phyloP scores from a whole-genome alignment of 1,140 invertebrate species.

The Zaprionus camerounensis region DNA sequence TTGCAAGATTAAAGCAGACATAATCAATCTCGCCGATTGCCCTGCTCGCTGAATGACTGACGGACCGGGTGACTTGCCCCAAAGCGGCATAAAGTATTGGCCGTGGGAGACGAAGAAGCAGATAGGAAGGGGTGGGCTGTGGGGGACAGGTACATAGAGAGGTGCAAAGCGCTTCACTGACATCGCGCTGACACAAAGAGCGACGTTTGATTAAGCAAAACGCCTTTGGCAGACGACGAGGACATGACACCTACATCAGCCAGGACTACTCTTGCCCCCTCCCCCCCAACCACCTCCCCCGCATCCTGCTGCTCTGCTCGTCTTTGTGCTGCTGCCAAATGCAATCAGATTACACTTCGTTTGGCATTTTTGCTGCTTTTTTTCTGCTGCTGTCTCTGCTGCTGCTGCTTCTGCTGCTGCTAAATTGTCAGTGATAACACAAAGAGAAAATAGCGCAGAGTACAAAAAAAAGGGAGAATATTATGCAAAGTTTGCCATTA shows the following conservation, averaged over 20 bases:
- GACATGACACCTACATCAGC: slow-evolving; percentile 49
- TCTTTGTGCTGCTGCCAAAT: slow-evolving; percentile 70
- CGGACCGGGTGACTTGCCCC: slow-evolving; percentile 20
- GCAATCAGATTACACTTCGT: slow-evolving; percentile 76
- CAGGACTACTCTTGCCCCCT: neutral
- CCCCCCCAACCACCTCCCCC: neutral
- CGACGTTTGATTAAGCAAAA: slow-evolving; percentile 72
- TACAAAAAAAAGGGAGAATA: slow-evolving; percentile 36
- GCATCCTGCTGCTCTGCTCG: neutral
- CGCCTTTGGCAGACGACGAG: slow-evolving; percentile 63
- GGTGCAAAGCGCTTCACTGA: slow-evolving; percentile 51
- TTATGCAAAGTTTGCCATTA: slow-evolving; percentile 63
- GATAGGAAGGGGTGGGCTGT: neutral
- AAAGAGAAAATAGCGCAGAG: slow-evolving; percentile 45
- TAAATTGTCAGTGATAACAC: slow-evolving; percentile 69
- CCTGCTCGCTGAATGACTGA: slow-evolving; percentile 30
- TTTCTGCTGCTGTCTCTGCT: slow-evolving; percentile 9
- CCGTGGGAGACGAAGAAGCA: neutral
- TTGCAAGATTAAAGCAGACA: slow-evolving; percentile 63
- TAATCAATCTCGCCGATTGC: slow-evolving; percentile 70
- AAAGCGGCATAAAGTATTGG: slow-evolving; percentile 34
- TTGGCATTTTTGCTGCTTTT: slow-evolving; percentile 36
- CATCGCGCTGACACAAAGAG: slow-evolving; percentile 71
- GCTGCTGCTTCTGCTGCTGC: slow-evolving; percentile 29
- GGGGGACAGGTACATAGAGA: neutral